phyloP scores from a whole-genome alignment of 1,140 invertebrate species.

The Lepidurus packardi region DNA sequence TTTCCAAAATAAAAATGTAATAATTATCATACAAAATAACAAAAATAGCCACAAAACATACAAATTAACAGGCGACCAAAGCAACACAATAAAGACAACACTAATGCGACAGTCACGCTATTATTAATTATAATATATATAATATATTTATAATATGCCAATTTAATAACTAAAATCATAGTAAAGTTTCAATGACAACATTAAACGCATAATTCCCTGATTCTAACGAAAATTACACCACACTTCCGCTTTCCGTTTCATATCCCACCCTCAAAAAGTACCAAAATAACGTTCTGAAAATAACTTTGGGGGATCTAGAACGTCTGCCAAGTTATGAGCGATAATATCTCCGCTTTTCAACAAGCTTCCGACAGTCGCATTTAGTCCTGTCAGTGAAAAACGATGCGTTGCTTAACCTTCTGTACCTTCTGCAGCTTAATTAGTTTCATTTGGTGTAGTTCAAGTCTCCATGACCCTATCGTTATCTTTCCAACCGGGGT shows the following conservation, averaged over 20 bases:
- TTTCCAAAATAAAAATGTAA: too few relatives aligned
- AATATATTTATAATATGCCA: too few relatives aligned
- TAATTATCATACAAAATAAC: neutral
- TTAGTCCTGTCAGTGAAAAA: neutral
- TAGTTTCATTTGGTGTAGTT: neutral
- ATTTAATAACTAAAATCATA: too few relatives aligned
- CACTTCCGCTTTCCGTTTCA: neutral
- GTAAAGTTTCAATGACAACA: too few relatives aligned
- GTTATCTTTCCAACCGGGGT: slow-evolving; percentile 1
- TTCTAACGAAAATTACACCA: too few relatives aligned
- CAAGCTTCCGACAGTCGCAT: neutral
- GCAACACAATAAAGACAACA: too few relatives aligned
- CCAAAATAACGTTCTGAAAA: neutral
- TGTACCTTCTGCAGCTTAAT: neutral
- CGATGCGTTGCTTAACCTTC: neutral
- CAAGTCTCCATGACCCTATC: neutral
- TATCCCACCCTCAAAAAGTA: neutral
- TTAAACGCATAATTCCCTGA: too few relatives aligned
- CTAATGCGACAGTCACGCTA: too few relatives aligned
- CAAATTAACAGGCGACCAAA: too few relatives aligned
- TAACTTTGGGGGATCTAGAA: neutral
- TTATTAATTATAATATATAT: too few relatives aligned
- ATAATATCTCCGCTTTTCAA: neutral
- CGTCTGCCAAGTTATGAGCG: neutral
- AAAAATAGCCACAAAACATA: too few relatives aligned